Evolutionary conservation across 2,113 vertebrate species (phyloP).

Genomic region (Lycocorax pyrrhopterus): DNA sequence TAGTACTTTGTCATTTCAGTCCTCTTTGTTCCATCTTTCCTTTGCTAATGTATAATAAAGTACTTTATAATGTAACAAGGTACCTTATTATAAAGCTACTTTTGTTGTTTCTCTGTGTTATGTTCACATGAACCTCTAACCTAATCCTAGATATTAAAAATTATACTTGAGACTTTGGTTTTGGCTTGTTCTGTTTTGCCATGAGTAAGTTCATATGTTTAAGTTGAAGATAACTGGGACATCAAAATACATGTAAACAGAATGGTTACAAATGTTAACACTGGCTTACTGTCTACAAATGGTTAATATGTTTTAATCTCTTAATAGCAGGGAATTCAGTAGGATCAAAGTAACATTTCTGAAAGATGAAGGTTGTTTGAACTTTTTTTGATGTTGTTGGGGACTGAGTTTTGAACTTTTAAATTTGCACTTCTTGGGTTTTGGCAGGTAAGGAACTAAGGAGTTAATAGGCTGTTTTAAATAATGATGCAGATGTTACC

Average conservation of each 20-base stretch:
- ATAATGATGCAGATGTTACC: not conserved
- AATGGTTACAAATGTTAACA: not conserved
- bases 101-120: not conserved
- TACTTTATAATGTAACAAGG: not conserved
- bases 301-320: not conserved
- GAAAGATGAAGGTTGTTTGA: not conserved
- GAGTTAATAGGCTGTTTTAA: not conserved
- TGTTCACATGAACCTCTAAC: not conserved
- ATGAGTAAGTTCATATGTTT: not conserved
- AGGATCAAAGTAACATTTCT: not conserved
- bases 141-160: not conserved
- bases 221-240: not conserved
- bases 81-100: not conserved
- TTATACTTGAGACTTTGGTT: not conserved
- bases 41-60: not conserved
- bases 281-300: not conserved
- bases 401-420: not conserved
- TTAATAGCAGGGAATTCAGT: not conserved
- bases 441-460: not conserved
- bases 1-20: not conserved
- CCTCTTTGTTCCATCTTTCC: slow-evolving; percentile 2
- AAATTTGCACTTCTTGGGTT: not conserved
- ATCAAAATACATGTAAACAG: not conserved
- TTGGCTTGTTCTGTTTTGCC: not conserved
- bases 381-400: not conserved